Conservation (phyloP, 1,140 invertebrate species). For the Belonocnema kinseyi region DNA sequence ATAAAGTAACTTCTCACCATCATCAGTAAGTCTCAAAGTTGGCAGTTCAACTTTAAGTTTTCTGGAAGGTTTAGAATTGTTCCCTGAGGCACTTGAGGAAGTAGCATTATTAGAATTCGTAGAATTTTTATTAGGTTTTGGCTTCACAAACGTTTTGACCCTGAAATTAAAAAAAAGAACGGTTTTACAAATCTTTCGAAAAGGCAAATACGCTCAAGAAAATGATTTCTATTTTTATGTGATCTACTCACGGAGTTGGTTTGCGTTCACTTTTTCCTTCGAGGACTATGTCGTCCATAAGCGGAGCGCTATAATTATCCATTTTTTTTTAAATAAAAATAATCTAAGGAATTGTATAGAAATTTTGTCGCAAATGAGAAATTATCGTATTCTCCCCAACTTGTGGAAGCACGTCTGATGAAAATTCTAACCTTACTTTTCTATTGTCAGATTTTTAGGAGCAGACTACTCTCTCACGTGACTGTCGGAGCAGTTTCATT, state of each 20-base stretch:
- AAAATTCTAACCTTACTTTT: constrained; percentile 27
- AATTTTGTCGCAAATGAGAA: not conserved
- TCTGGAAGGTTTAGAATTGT: constrained; percentile 56
- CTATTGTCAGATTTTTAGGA: not conserved
- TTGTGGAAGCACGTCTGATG: not conserved
- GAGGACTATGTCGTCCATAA: constrained; percentile 59
- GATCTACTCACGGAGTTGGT: constrained; percentile 37
- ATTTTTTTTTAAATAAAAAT: constrained; percentile 34
- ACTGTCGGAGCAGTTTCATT: not conserved
- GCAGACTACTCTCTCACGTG: constrained; percentile 16
- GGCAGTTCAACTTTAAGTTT: constrained; percentile 82
- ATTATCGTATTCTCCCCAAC: no score
- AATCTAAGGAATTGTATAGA: not conserved
- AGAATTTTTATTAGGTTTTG: constrained; percentile 32
- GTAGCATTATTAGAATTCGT: constrained; percentile 20
- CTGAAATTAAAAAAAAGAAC: not conserved
- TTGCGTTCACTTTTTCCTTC: constrained; percentile 42
- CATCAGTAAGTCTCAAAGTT: constrained; percentile 79
- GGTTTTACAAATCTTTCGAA: constrained; percentile 23
- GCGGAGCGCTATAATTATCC: constrained; percentile 55
- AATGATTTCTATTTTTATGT: constrained; percentile 19
- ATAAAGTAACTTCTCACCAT: constrained; percentile 82
- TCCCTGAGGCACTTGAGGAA: not conserved
- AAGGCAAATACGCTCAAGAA: not conserved
- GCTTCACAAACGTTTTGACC: constrained; percentile 34